These are phyloP conservation scores for Bactericera cockerelli DNA, from an alignment of 1,140 invertebrate species.

Conservation along the genomic window DNA sequence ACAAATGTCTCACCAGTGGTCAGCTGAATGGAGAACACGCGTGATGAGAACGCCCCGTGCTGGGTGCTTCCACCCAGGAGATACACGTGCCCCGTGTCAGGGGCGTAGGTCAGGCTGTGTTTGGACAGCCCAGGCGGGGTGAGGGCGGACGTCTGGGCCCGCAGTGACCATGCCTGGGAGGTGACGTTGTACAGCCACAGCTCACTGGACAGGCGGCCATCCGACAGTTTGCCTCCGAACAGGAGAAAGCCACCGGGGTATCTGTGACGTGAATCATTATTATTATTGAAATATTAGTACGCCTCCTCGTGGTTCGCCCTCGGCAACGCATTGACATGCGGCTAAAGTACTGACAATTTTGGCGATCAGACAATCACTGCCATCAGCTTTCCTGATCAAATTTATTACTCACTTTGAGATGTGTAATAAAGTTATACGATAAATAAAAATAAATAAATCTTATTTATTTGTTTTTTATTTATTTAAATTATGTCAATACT, in stretches of 20 bases:
- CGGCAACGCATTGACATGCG: too few species aligned
- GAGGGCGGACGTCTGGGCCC: constrained; percentile 47
- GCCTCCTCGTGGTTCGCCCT: too few species aligned
- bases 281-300: too few species aligned
- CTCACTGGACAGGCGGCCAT: constrained; percentile 67
- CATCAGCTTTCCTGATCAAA: too few species aligned
- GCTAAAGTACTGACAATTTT: too few species aligned
- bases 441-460: too few species aligned
- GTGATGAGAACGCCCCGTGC: constrained; percentile 65
- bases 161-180: constrained; percentile 50
- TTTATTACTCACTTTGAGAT: too few species aligned
- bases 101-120: constrained; percentile 66
- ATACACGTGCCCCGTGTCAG: constrained; percentile 48
- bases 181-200: constrained; percentile 74
- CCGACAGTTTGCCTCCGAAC: constrained; percentile 68
- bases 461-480: too few species aligned
- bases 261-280: too few species aligned
- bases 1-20: constrained; percentile 17
- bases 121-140: constrained; percentile 61
- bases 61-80: constrained; percentile 75
- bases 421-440: too few species aligned
- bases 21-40: constrained; percentile 40
- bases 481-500: too few species aligned
- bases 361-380: too few species aligned
- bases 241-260: constrained; percentile 58